Base-by-base conservation (phyloP, 1,140 invertebrate species). In the Megathymus violae region DNA sequence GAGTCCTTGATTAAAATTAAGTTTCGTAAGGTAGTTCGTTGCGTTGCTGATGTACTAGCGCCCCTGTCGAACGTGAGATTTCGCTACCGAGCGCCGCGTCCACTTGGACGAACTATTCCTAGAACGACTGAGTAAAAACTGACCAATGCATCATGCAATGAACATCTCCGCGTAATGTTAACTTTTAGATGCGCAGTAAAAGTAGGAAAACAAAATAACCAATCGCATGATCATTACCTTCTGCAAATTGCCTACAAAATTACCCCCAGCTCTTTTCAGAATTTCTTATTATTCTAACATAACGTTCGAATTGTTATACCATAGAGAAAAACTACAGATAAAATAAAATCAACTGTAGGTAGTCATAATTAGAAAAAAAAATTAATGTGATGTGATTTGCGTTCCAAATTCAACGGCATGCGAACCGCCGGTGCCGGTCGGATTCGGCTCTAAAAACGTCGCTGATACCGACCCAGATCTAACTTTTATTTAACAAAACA, bases 401-500 rank as follows among this genome's bases (percentile, higher is more conserved):
- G 52, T 56, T 56, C 52, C 52, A 56, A 56, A 56, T 56, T 44
- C 40, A 56, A 56, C 52, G 52, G 52, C 40, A 56, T 56, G 52
- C 52, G 52, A 56, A 58, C 27, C 48, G 48, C 48, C 52, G 56
- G 38, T 59, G 56, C 56, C 56, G 56, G 56, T 59, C 48, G 54
- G 48, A 65, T 36, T 59, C 67, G 61, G 61, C 64, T 70, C 62
- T 51, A 68, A 65, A 71, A 59, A 47, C 56, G 56, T 59, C 56
- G 56, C 56, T 47, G 56, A 59, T 59, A 61, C 52, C 74, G 76
- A 78, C 78, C 75, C 72, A 84, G 66, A 76, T 82, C 62, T 74
- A 70, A 67, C 44, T 64, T 75, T 72, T 65, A 60, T 65, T 68
- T 59, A 59, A 78, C 67, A 75, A 80, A 73, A 80, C 70, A 68